Base-by-base conservation (phyloP, 2,888 invertebrate genomes). In the Lasius platythorax region DNA sequence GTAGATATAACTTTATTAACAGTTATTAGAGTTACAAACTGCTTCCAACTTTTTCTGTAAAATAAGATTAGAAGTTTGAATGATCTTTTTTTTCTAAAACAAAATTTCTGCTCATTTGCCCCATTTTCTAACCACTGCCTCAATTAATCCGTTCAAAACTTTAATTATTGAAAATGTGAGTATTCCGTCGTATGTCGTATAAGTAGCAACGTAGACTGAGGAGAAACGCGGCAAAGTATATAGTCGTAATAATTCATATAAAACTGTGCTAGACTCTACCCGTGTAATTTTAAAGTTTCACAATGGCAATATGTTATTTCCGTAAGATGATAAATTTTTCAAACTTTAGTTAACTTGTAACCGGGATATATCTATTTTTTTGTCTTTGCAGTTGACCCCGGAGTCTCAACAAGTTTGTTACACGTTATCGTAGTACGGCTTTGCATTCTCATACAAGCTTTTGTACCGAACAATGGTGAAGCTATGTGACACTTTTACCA, bases 221-320 rank as follows among this genome's bases (percentile, higher is more conserved):
- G 2, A n/a, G 53, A 68, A 78, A 68, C 11, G 33, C 11, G 9
- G 11, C 11, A 1, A 64, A 15, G 5, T 15, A 30, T 46, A 53
- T 53, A 18, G 23, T 78, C 30, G 9, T 30, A 12, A 68, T 76
- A 68, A 43, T 50, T 72, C 23, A 53, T n/a, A 30, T 30, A 46
- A 78, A 56, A 68, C 6, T 9, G 33, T 70, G 70, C 40, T 15
- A 68, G 12, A 78, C 37, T 40, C 30, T n/a, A 43, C 1, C 5
- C 30, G 3, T 68, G 40, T 68, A 68, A 68, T 56, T 68, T 63
- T 68, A 30, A 78, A 78, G 53, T 78, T 78, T 68, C 18, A 23
- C 37, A 67, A 64, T n/a, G 18, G 33, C 53, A 12, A 78, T 66
- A 53, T 3, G 23, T 37, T 76, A 23, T 15, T 56, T 78, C 9